Evolutionary conservation across 2,888 invertebrate species (phyloP).

Genomic region (Petrolisthes cinctipes): DNA sequence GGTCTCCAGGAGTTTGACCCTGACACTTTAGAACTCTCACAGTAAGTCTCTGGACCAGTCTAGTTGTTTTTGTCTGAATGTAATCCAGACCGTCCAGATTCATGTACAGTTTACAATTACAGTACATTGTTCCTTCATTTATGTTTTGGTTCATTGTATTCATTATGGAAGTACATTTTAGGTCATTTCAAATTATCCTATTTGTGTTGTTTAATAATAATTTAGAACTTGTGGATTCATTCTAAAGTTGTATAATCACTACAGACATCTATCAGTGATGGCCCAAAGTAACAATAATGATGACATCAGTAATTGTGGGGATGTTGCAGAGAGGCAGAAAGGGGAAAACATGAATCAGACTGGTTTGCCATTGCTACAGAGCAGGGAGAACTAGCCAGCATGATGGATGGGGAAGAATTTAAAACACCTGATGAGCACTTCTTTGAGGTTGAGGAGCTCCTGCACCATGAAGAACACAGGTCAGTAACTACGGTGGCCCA

Average conservation of each 20-base stretch:
- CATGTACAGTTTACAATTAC: no score
- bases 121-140: no score
- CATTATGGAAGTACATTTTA: no score
- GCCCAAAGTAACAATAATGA: not conserved
- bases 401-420: conserved; percentile 33
- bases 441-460: conserved; percentile 28
- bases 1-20: not conserved
- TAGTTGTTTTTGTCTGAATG: not conserved
- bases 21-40: not conserved
- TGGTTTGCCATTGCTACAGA: conserved; percentile 30
- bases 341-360: conserved; percentile 14
- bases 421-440: conserved; percentile 17
- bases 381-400: conserved; percentile 27
- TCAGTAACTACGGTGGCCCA: not conserved
- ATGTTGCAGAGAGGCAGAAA: not conserved
- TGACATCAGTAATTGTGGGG: not conserved
- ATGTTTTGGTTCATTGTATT: no score
- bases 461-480: conserved; percentile 13
- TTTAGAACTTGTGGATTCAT: no score
- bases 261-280: no score
- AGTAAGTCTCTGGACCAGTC: not conserved
- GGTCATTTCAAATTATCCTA: no score
- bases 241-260: no score
- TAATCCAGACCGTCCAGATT: no score
- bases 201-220: no score